Evolutionary conservation across 1,140 invertebrate genomes (phyloP), one percentile per base, ranked within the genome.

Genomic region (Monomorium pharaonis): DNA sequence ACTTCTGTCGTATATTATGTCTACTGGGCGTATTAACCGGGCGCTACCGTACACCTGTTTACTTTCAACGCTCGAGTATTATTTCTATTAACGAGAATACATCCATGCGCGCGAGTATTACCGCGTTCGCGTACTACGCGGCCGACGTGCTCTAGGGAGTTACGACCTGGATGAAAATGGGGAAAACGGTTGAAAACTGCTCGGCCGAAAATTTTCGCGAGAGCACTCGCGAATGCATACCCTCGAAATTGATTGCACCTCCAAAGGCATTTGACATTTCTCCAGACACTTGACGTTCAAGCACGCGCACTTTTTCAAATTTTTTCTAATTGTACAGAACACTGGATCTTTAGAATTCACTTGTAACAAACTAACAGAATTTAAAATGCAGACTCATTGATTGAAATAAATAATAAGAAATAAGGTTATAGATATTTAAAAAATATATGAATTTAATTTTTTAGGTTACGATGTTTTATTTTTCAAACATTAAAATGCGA

Each of bases 1-100:
- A 92, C 86, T 91, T 90, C 89, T 88, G 88, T 89, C 91, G 88
- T 90, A 88, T 88, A 88, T 91, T 91, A 90, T 88, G 90, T 89
- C 86, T 83, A 86, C 85, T 84, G 85, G 75, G 86, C 81, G 89
- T 91, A 92, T 91, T 91, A 92, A 88, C 89, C 84, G 54, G 42
- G 85, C 87, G 84, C 85, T 89, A 88, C 62, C 87, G 72, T 90
- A 89, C 90, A 91, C 91, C 90, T 92, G 91, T 92, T 92, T 92
- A 91, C 89, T 92, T 91, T 92, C 89, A 90, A 65, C 85, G 87
- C 62, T 74, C 49, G 76, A 67, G 87, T 90, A 92, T 89, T 92
- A 92, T 91, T 92, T 92, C 90, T 91, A 92, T 91, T 90, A 91
- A 87, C 60, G 60, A 58, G 80, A 86, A 67, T 70, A 81, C 80